Conservation (phyloP, 2,113 vertebrate genomes). For the Pampusana beccarii region DNA sequence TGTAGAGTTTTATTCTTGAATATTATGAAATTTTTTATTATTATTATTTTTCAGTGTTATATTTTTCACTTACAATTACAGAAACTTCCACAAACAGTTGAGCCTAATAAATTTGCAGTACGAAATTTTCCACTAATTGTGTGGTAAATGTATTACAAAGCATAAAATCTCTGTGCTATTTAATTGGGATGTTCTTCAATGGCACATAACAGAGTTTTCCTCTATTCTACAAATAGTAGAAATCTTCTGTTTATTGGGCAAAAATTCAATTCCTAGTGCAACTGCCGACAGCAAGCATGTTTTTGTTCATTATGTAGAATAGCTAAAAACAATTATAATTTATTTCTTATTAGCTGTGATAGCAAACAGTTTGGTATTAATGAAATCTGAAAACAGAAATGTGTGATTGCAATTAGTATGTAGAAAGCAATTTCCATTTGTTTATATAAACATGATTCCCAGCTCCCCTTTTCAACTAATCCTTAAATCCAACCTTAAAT, state of each 20-base stretch:
- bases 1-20: background rate
- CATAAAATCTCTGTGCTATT: background rate
- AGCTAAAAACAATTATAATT: slow-evolving; percentile 39
- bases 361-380: slow-evolving; percentile 9
- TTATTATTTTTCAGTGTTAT: background rate
- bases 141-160: background rate
- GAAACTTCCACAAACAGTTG: background rate
- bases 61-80: background rate
- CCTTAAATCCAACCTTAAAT: background rate
- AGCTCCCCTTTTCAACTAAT: background rate
- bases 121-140: background rate
- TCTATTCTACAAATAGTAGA: background rate
- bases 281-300: background rate
- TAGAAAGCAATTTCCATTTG: background rate
- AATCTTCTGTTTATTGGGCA: background rate
- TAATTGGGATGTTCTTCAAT: background rate
- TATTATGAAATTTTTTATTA: background rate
- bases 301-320: slow-evolving; percentile 18
- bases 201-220: background rate
- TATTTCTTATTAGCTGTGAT: slow-evolving; percentile 31
- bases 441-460: background rate
- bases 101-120: background rate
- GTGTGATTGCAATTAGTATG: background rate
- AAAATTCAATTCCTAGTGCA: background rate
- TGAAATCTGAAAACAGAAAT: background rate